Percentiles rank a stretch among this genome's conserved stretches.
These are phyloP conservation scores for Marmota monax DNA, from an alignment of 2,113 vertebrate species.

Conservation along the genomic window DNA sequence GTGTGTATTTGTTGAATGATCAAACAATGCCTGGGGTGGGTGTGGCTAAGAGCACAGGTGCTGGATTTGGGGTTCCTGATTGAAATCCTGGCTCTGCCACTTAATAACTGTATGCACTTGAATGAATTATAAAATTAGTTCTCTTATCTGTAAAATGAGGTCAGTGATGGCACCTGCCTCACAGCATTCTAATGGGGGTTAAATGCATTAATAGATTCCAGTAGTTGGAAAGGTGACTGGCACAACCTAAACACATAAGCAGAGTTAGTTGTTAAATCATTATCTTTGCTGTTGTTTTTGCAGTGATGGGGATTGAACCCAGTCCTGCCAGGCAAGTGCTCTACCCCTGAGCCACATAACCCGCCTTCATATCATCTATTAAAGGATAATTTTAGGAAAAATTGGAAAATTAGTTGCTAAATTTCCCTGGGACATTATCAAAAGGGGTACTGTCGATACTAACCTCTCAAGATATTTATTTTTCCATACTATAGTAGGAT, in stretches of 20 bases:
- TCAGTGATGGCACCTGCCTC: not conserved
- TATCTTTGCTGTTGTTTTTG: not conserved
- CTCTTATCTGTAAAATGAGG: constrained; percentile 3
- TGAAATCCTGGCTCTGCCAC: not conserved
- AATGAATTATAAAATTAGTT: constrained; percentile 23
- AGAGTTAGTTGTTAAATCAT: not conserved
- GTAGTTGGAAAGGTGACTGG: not conserved
- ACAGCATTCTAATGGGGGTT: not conserved
- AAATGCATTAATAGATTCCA: not conserved
- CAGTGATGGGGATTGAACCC: not conserved
- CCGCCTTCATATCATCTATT: too few species aligned
- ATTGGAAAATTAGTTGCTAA: not conserved
- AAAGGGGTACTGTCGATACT: not conserved
- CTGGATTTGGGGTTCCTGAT: not conserved
- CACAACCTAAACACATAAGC: not conserved
- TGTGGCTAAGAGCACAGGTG: not conserved
- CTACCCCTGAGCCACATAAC: not conserved
- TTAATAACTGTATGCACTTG: not conserved
- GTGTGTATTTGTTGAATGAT: not conserved
- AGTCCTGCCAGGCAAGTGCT: not conserved
- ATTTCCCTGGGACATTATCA: not conserved
- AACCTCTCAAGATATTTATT: not conserved
- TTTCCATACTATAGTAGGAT: not conserved
- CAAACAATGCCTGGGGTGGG: not conserved
- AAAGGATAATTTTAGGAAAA: not conserved